phyloP scores from a whole-genome alignment of 2,888 invertebrate species.

The Agrotis puta region DNA sequence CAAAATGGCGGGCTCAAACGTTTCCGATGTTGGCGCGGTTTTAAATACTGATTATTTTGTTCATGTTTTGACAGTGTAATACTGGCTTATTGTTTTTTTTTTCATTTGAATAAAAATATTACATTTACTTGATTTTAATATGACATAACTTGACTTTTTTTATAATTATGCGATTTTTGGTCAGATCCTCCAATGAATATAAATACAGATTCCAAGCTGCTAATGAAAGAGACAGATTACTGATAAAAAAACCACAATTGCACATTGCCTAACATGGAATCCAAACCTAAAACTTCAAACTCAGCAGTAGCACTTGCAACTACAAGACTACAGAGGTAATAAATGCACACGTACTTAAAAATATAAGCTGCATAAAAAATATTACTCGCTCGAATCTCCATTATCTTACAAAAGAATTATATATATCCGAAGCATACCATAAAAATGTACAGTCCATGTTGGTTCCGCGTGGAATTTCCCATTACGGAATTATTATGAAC shows the following conservation, averaged over 20 bases:
- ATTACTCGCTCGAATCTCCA: constrained; percentile 32
- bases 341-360: background rate
- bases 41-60: constrained; percentile 42
- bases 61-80: constrained; percentile 10
- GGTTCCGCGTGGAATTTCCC: constrained; percentile 50
- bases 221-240: background rate
- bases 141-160: no score
- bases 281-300: no score
- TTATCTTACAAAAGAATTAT: constrained; percentile 25
- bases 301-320: no score
- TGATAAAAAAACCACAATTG: background rate
- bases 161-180: background rate
- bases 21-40: constrained; percentile 44
- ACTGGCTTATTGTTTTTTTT: constrained; percentile 2
- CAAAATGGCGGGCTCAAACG: constrained; percentile 56
- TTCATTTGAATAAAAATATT: background rate
- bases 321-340: background rate
- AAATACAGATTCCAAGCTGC: background rate
- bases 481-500: constrained; percentile 57
- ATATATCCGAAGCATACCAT: constrained; percentile 24
- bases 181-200: background rate
- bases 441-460: constrained; percentile 42
- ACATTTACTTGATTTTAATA: no score
- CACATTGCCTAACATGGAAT: background rate
- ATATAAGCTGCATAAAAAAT: background rate